Base-by-base conservation (phyloP, 2,113 vertebrate species). In the Ochotona princeps region DNA sequence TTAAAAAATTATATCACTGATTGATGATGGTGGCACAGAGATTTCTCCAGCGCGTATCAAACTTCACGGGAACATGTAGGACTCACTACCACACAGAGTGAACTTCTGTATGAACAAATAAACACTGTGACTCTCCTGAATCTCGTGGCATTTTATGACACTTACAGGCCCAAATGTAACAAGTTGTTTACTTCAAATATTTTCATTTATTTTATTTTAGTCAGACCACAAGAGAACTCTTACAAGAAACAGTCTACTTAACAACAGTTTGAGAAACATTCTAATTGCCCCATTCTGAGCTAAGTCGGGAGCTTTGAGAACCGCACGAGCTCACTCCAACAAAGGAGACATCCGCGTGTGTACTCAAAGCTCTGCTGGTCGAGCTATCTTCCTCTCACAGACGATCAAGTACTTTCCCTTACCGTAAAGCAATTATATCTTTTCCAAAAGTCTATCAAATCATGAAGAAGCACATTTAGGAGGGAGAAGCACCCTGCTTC, bases 271-370 rank as follows among this genome's bases (percentile, higher is more conserved):
- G 26, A 30, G 20, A 60, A 89, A 51, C 38, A 67, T 54, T 28
- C 72, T 38, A 65, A 74, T 11, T 17, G 60, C 17, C 38, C 32
- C 17, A 63, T 44, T 78, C 69, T 51, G 32, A 90, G 35, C 49
- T 1, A 65, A 28, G 47, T 72, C 65, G 54, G 65, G 82, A 49
- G 49, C 28, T 72, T 49, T 5, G 14, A 21, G 61, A 23, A 44
- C 20, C n/a, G 25, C 6, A 26, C 14, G 54, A 63, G 32, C 7
- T 26, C 3, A 7, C 44, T 28, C n/a, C 28, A 17, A 5, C 38
- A 75, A n/a, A 32, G 44, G 38, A 30, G 11, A n/a, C 72, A 47
- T 90, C 44, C 20, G 0, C 0, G 1, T 26, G 12, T 17, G 4
- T 1, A 10, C 4, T 38, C 30, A 61, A 49, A 80, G 23, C 44